Evolutionary conservation across 2,113 vertebrate genomes (phyloP).

Genomic region (Danio rerio): GRCz12tu NC_133182.1:50509001-50509500

Average conservation of each 20-base stretch:
- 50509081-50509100: slow-evolving; percentile 64
- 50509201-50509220: neutral
- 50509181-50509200: neutral
- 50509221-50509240: neutral
- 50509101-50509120: slow-evolving; percentile 49
- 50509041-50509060: slow-evolving; percentile 43
- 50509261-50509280: neutral
- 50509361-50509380: neutral
- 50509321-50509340: neutral
- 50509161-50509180: neutral
- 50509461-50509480: slow-evolving; percentile 4
- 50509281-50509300: slow-evolving; percentile 1
- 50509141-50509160: neutral
- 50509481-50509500: neutral
- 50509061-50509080: slow-evolving; percentile 59
- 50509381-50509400: neutral
- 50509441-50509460: slow-evolving; percentile 2
- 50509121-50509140: slow-evolving; percentile 39
- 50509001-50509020: slow-evolving; percentile 45
- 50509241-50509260: neutral
- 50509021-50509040: slow-evolving; percentile 71
- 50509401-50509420: neutral
- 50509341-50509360: neutral
- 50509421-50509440: neutral
- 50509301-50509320: neutral